These are phyloP conservation scores for Parauchenoglanis ngamensis DNA, from an alignment of 2,797 vertebrate species.

Conservation along the genomic window DNA sequence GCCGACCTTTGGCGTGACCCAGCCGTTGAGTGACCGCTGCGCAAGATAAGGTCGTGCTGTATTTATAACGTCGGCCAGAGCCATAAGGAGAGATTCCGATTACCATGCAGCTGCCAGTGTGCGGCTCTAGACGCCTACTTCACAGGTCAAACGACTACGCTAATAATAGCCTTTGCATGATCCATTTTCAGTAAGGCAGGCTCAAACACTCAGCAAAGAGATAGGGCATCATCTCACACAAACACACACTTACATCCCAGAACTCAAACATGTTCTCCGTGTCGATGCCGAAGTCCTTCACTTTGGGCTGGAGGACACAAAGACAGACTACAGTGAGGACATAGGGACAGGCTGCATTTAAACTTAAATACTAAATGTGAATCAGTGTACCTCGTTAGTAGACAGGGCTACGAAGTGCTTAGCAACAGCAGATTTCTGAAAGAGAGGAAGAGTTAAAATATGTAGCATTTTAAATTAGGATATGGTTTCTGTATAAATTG, in stretches of 20 bases:
- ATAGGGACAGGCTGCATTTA: neutral
- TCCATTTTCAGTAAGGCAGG: conserved; percentile 30
- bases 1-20: conserved; percentile 71
- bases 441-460: conserved; percentile 19
- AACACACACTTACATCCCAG: conserved; percentile 84
- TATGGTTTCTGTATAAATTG: neutral
- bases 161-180: conserved; percentile 72
- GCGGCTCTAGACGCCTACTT: conserved; percentile 67
- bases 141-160: conserved; percentile 71
- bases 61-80: conserved; percentile 77
- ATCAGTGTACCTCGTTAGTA: conserved; percentile 88
- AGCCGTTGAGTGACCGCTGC: conserved; percentile 71
- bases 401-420: conserved; percentile 97
- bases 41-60: conserved; percentile 83
- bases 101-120: conserved; percentile 79
- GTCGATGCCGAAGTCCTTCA: conserved; percentile 95
- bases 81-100: conserved; percentile 72
- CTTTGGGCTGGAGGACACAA: conserved; percentile 82
- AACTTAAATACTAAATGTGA: neutral
- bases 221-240: conserved; percentile 15
- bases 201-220: neutral
- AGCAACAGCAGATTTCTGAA: conserved; percentile 83
- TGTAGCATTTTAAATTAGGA: neutral
- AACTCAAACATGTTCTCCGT: conserved; percentile 98
- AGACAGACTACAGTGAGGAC: neutral